Conservation (phyloP, 2,797 vertebrate species). For the Sebastes aleutianus region DNA sequence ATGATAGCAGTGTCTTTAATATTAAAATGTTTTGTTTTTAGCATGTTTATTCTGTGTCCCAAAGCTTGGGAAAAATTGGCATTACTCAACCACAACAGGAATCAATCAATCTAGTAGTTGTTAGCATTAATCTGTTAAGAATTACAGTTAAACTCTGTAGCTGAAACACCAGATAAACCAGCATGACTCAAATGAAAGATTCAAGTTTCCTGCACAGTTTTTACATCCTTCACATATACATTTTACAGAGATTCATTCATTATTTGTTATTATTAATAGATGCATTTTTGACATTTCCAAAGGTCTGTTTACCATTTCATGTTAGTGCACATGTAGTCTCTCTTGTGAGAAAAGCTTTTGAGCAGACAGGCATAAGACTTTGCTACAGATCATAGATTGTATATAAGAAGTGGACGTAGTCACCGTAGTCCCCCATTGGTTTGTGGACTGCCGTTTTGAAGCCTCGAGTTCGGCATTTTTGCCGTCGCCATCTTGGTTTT, state of each 20-base stretch:
- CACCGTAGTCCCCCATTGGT: too few relatives aligned
- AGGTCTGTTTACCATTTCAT: not conserved
- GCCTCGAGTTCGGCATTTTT: too few relatives aligned
- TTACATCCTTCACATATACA: not conserved
- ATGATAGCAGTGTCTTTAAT: not conserved
- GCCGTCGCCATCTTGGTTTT: too few relatives aligned
- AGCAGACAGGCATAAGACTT: not conserved
- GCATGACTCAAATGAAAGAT: not conserved
- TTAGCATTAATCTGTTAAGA: not conserved
- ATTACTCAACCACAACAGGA: not conserved
- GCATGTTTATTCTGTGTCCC: not conserved
- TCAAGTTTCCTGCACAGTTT: not conserved
- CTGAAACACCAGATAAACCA: not conserved
- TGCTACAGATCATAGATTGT: not conserved
- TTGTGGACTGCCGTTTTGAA: too few relatives aligned
- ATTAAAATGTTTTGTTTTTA: not conserved
- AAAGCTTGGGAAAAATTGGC: not conserved
- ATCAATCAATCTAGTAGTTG: not conserved
- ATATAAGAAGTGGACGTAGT: too few relatives aligned
- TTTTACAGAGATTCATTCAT: not conserved
- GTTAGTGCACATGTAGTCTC: not conserved
- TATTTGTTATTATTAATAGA: not conserved
- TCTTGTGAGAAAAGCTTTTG: not conserved
- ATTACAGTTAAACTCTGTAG: not conserved
- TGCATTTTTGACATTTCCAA: not conserved